phyloP scores from a whole-genome alignment of 2,797 vertebrate genomes.

The Salmo trutta region DNA sequence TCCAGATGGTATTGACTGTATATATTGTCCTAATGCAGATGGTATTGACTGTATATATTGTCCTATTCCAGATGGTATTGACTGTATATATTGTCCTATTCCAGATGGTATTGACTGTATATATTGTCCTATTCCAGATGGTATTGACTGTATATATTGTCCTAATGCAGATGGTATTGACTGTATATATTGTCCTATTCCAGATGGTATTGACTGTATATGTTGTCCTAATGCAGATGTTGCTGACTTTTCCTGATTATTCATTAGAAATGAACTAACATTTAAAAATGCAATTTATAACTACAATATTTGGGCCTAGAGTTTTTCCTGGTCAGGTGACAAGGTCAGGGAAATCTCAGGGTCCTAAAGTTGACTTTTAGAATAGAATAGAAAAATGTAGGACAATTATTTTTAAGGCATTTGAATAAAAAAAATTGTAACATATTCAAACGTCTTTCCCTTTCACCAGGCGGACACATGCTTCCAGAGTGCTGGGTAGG shows the following conservation, averaged over 20 bases:
- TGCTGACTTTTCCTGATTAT: constrained; percentile 2
- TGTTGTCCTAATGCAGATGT: not conserved
- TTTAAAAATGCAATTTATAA: not conserved
- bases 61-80: too few species aligned
- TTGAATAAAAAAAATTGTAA: not conserved
- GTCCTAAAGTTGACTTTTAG: not conserved
- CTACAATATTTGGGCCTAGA: not conserved
- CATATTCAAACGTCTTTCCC: not conserved
- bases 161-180: too few species aligned
- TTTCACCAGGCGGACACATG: constrained; percentile 68
- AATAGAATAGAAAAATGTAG: not conserved
- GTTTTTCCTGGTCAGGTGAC: not conserved
- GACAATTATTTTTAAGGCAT: not conserved
- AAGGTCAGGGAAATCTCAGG: too few species aligned
- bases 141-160: not conserved
- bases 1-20: not conserved
- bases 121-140: not conserved
- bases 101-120: constrained; percentile 3
- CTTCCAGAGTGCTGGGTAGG: constrained; percentile 67
- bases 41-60: not conserved
- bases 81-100: not conserved
- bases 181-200: not conserved
- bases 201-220: not conserved
- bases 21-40: not conserved
- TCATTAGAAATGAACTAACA: not conserved